Base-by-base conservation (phyloP, 2,888 invertebrate genomes). In the Slavum lentiscoides region DNA sequence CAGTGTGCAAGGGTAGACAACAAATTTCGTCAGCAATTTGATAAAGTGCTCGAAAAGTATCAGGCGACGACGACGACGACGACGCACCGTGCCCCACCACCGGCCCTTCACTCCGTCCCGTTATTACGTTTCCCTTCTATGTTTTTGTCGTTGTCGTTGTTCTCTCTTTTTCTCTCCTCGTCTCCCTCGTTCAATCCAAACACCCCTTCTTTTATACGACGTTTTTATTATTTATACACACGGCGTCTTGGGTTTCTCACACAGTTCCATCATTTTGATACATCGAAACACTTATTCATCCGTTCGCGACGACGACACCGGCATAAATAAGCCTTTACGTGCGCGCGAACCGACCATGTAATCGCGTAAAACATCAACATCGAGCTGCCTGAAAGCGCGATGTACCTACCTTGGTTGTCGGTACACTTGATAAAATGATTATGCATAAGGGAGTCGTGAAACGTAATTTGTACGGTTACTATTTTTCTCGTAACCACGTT, bases 21-120 rank as follows among this genome's bases (percentile, higher is more conserved):
- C 76, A 77, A 77, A 77, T 77, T 77, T 77, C 76, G 69, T 77
- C 76, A 69, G 76, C 76, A 77, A 69, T 77, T 77, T 77, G 69
- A 77, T 77, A 77, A 77, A 77, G 76, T 77, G 76, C 69, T 77
- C 30, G 76, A 77, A 77, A 77, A 77, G 68, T 77, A 77, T 77
- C 69, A 69, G 61, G 69, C 68, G 69, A 77, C 61, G 76, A 77
- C 37, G 30, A 30, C 30, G 30, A 30, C 30, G 59, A 61, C 59
- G 61, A 69, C 37, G 49, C 61, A 53, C 49, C 61, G 53, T 21
- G 19, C 69, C 61, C 37, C 53, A 37, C 19, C 68, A 43, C 8
- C 13, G 30, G 49, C 68, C 68, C 61, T 61, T 15, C 61, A 43
- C 21, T 61, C 53, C 69, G n/a, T 61, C 67, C 43, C 75, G 67